Evolutionary conservation across 2,797 vertebrate species (phyloP), one percentile per base, ranked within the genome.

Genomic region (Poeciliopsis infans): DNA sequence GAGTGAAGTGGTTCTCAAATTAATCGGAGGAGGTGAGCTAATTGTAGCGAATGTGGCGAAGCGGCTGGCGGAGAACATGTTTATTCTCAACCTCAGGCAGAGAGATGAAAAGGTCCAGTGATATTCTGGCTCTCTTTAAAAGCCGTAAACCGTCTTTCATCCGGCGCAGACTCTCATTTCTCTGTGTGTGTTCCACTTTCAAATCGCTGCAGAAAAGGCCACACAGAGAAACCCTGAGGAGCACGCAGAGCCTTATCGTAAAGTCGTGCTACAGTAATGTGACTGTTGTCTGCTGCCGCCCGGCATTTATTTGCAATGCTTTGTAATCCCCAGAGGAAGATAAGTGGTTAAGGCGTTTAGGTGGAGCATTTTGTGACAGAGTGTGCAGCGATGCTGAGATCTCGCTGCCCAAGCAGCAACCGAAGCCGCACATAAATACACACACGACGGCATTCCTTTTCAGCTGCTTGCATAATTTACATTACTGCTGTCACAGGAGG

Each of bases 251-350:
- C 75, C 81, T 89, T 87, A 89, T 90, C 82, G 66, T 74, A 80
- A 59, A 53, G 80, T 47, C 71, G 68, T 8, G 88, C 80, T 69
- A 51, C 78, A 86, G 75, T 87, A 87, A 93, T 86, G 87, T 75
- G 82, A 79, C 86, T 81, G 86, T 87, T 90, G 91, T 91, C 85
- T 81, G 61, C 46, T 46, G 78, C 77, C 3, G 43, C 53, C 75
- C 39, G 28, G 74, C 72, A 57, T 91, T 86, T 87, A 86, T 92
- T 88, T 85, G 84, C 82, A 49, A 79, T n/a, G 86, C 86, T 84
- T 82, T 79, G 82, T 90, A 88, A 87, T 84, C 86, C 85, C 85
- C 74, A 13, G 84, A 76, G 85, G 85, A 83, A 83, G 88, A 92
- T 89, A 84, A 90, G 89, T 77, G 53, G 86, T 41, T 20, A 79